These are phyloP conservation scores for Micrasema minimum DNA, from an alignment of 1,140 invertebrate species.

Conservation along the genomic window DNA sequence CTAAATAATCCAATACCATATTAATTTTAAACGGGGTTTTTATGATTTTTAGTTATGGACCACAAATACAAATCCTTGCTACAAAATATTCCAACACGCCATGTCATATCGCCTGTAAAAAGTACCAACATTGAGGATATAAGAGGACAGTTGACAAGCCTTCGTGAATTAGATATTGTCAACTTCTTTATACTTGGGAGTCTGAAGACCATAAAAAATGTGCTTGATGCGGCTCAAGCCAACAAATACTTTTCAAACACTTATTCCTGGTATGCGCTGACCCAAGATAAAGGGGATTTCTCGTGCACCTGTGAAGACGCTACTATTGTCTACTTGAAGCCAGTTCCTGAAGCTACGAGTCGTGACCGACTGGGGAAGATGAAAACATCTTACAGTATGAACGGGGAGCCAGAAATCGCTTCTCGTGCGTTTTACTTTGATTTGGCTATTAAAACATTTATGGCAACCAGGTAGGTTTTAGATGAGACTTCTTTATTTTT, in stretches of 20 bases:
- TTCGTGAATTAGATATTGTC: conserved; percentile 85
- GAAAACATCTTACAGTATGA: conserved; percentile 75
- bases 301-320: conserved; percentile 76
- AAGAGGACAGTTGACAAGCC: conserved; percentile 73
- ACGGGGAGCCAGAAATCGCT: conserved; percentile 75
- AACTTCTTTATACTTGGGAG: conserved; percentile 87
- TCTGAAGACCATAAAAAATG: conserved; percentile 74
- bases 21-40: background rate
- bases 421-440: conserved; percentile 90
- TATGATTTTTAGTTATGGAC: conserved; percentile 78
- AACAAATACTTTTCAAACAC: conserved; percentile 66
- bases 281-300: conserved; percentile 74
- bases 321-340: conserved; percentile 75
- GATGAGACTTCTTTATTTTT: too few species aligned
- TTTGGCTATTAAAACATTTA: conserved; percentile 75
- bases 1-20: too few species aligned
- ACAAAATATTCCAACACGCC: conserved; percentile 86
- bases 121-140: conserved; percentile 65
- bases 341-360: conserved; percentile 70
- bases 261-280: conserved; percentile 69
- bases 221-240: conserved; percentile 70
- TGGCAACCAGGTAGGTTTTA: conserved; percentile 74
- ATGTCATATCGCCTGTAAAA: conserved; percentile 79
- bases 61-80: conserved; percentile 91
- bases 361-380: conserved; percentile 74